Conservation (phyloP, 92 coral and sea anemone genomes). For the Metridium senile region DNA sequence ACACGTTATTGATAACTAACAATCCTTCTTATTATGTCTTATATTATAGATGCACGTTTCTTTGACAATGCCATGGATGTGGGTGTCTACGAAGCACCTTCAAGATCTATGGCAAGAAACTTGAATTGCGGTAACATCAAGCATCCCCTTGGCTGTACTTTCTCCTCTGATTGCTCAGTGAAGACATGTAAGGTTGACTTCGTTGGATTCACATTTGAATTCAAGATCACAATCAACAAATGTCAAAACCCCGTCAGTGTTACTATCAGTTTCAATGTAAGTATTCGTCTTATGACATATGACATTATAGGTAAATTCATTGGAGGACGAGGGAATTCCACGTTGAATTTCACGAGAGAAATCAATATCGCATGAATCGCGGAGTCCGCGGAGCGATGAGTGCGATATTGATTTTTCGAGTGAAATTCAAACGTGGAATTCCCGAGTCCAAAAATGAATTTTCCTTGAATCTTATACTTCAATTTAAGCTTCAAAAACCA, state of each 20-base stretch:
- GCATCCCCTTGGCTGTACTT: conserved; percentile 40
- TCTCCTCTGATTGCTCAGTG: conserved; percentile 48
- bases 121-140: conserved; percentile 41
- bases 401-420: too few relatives aligned
- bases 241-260: conserved; percentile 47
- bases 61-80: conserved; percentile 27
- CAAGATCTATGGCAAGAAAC: conserved; percentile 19
- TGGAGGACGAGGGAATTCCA: too few relatives aligned
- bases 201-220: conserved; percentile 44
- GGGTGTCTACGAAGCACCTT: neutral
- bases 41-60: neutral
- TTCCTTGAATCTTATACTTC: too few relatives aligned
- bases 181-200: conserved; percentile 50
- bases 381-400: too few relatives aligned
- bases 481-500: too few relatives aligned
- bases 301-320: too few relatives aligned
- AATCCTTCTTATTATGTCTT: neutral
- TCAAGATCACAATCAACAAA: conserved; percentile 46
- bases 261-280: conserved; percentile 33
- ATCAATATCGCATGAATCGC: too few relatives aligned
- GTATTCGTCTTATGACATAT: neutral
- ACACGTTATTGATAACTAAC: too few relatives aligned
- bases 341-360: too few relatives aligned
- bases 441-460: too few relatives aligned
- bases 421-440: too few relatives aligned